Percentiles rank a stretch among this genome's conserved stretches.
phyloP scores from a whole-genome alignment of 2,113 vertebrate species.

The Scomber colias region DNA sequence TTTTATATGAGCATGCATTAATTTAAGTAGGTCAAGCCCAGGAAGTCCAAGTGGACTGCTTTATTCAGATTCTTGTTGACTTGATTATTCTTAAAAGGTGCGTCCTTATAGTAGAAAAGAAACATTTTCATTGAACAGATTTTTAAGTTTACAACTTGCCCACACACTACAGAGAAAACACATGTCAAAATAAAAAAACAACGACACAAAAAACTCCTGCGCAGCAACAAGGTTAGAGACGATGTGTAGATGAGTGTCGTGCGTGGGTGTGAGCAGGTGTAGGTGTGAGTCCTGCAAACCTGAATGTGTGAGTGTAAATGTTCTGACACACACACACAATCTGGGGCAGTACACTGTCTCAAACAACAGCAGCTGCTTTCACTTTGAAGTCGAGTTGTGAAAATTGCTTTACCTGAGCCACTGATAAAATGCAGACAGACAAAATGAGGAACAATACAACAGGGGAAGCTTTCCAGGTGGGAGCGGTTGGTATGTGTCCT shows the following conservation, averaged over 20 bases:
- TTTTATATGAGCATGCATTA: slow-evolving; percentile 26
- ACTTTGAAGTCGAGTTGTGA: slow-evolving; percentile 63
- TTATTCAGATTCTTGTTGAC: slow-evolving; percentile 37
- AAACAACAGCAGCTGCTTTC: slow-evolving; percentile 61
- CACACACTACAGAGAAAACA: slow-evolving; percentile 20
- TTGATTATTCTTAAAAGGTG: slow-evolving; percentile 39
- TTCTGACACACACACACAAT: slow-evolving; percentile 51
- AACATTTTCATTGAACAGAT: slow-evolving; percentile 30
- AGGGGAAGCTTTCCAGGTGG: slow-evolving; percentile 36
- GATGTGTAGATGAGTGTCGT: slow-evolving; percentile 12
- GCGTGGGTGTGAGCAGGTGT: slow-evolving; percentile 34
- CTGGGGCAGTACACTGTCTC: slow-evolving; percentile 18
- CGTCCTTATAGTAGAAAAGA: slow-evolving; percentile 4
- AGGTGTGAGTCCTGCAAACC: slow-evolving; percentile 29
- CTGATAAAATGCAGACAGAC: slow-evolving; percentile 54
- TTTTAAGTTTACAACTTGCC: slow-evolving; percentile 29
- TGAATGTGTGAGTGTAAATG: slow-evolving; percentile 17
- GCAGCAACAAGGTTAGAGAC: slow-evolving; percentile 36
- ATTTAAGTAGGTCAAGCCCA: slow-evolving; percentile 24
- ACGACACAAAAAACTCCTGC: slow-evolving; percentile 40
- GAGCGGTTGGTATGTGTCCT: slow-evolving; percentile 45
- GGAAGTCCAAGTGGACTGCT: not conserved
- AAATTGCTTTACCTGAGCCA: slow-evolving; percentile 63
- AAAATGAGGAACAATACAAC: slow-evolving; percentile 54
- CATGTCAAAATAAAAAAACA: slow-evolving; percentile 35